Evolutionary conservation across 2,888 invertebrate species (phyloP).

Genomic region (Dendrolimus pini): DNA sequence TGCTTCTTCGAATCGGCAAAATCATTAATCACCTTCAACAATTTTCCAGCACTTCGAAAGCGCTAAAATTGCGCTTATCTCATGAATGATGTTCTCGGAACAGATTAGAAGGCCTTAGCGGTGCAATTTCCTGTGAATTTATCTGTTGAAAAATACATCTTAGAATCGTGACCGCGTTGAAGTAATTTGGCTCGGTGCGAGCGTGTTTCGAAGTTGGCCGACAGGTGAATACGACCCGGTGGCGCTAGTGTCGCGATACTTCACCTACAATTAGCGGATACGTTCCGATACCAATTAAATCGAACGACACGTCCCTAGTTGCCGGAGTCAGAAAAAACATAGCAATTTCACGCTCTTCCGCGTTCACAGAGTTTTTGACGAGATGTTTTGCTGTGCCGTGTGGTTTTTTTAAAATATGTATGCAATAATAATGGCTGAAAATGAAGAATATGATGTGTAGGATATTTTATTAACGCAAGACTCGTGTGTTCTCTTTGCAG

Average conservation of each 20-base stretch:
- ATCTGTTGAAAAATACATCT: slow-evolving; percentile 1
- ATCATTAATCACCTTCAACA: too few species aligned
- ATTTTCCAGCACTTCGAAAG: too few species aligned
- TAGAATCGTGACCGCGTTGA: slow-evolving; percentile 27
- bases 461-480: too few species aligned
- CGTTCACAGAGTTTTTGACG: slow-evolving; percentile 3
- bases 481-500: too few species aligned
- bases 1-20: too few species aligned
- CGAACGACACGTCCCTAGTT: slow-evolving; percentile 22
- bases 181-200: slow-evolving; percentile 36
- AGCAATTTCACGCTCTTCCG: slow-evolving; percentile 2
- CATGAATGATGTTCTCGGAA: not conserved
- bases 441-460: too few species aligned
- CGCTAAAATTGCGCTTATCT: not conserved
- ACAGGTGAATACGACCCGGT: slow-evolving; percentile 46
- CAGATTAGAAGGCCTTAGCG: not conserved
- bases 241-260: slow-evolving; percentile 32
- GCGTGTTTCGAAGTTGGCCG: slow-evolving; percentile 23
- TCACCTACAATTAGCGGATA: slow-evolving; percentile 52
- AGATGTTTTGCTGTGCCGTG: slow-evolving; percentile 4
- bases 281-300: slow-evolving; percentile 53
- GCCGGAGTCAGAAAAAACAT: slow-evolving; percentile 5
- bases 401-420: slow-evolving; percentile 12
- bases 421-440: too few species aligned
- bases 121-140: not conserved